Base-by-base conservation (phyloP, 1,140 invertebrate species). In the Drosophila pseudoananassae region DNA sequence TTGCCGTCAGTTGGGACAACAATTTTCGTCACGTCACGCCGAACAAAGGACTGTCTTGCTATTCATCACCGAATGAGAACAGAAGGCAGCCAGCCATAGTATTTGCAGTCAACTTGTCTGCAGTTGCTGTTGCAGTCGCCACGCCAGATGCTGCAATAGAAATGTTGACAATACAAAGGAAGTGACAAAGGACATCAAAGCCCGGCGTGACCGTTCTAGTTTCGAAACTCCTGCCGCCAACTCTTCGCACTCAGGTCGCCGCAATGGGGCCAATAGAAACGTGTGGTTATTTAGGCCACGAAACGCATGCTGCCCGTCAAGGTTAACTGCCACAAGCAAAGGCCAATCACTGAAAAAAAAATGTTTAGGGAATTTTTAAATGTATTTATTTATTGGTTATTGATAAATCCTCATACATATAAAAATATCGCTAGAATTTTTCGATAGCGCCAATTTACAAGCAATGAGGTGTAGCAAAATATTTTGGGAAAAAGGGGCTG, bases 21-120 rank as follows among this genome's bases (percentile, higher is more conserved):
- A 65, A 65, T 74, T 74, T 74, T 74, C 66, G 66, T 65, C 70
- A 73, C 70, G 70, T 74, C 71, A 66, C 9, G 12, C 27, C 63
- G n/a, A 74, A 69, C 66, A 69, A 69, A 69, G 65, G 51, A 56
- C 29, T 49, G 12, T 47, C 50, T 69, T 69, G 50, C 17, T 51
- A 40, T 63, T 63, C 59, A 74, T 74, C 59, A 74, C 51, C 47
- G 43, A 23, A 50, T n/a, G n/a, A 55, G 31, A 47, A 29, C 54
- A 53, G 20, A 55, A 36, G n/a, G 25, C 53, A 55, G 43, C 52
- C 71, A 57, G 40, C 45, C 71, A 65, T 71, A 58, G 47, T 76
- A 55, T 77, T 82, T 81, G 78, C 74, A 75, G 73, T 73, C 65
- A 72, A 75, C 71, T 74, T 74, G 58, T 74, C 71, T 58, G 59